Percentiles rank a stretch among this genome's conserved stretches.
Evolutionary conservation across 2,113 vertebrate genomes (phyloP).

Genomic region (Oncorhynchus clarkii): DNA sequence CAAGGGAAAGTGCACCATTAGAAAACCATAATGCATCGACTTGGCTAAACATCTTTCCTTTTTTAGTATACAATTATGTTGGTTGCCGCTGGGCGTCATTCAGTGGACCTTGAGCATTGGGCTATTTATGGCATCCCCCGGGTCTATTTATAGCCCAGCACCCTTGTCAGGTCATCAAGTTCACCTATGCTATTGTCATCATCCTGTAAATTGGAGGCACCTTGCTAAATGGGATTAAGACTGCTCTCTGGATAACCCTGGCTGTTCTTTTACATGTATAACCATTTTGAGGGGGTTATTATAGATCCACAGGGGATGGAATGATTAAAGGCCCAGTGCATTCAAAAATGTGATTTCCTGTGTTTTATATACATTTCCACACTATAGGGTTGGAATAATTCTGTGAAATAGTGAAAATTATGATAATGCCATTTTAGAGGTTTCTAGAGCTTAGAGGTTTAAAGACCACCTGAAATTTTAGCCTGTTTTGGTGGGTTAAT

Average conservation of each 20-base stretch:
- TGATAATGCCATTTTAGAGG: too few species aligned
- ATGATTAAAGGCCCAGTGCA: too few species aligned
- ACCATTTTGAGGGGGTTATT: neutral
- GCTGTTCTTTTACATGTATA: neutral
- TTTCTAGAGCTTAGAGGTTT: too few species aligned
- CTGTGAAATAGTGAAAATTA: too few species aligned
- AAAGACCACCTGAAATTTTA: too few species aligned
- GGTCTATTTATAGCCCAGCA: slow-evolving; percentile 59
- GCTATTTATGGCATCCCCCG: slow-evolving; percentile 64
- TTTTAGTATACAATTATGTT: slow-evolving; percentile 12
- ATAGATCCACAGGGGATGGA: neutral
- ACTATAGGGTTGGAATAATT: too few species aligned
- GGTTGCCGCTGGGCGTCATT: slow-evolving; percentile 40
- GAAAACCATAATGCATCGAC: neutral
- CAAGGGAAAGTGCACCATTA: slow-evolving; percentile 1
- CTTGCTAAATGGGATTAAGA: slow-evolving; percentile 48
- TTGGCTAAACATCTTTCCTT: slow-evolving; percentile 15
- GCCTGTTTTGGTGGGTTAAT: too few species aligned
- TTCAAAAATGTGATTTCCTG: too few species aligned
- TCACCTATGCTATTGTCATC: slow-evolving; percentile 52
- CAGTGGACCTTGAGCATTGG: slow-evolving; percentile 39
- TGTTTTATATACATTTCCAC: too few species aligned
- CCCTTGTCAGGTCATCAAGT: slow-evolving; percentile 46
- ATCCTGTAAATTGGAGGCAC: slow-evolving; percentile 34
- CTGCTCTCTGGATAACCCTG: slow-evolving; percentile 33